Percentiles rank a stretch among this genome's conserved stretches.
Evolutionary conservation across 2,113 vertebrate genomes (phyloP).

Genomic region (Limnothrissa miodon): DNA sequence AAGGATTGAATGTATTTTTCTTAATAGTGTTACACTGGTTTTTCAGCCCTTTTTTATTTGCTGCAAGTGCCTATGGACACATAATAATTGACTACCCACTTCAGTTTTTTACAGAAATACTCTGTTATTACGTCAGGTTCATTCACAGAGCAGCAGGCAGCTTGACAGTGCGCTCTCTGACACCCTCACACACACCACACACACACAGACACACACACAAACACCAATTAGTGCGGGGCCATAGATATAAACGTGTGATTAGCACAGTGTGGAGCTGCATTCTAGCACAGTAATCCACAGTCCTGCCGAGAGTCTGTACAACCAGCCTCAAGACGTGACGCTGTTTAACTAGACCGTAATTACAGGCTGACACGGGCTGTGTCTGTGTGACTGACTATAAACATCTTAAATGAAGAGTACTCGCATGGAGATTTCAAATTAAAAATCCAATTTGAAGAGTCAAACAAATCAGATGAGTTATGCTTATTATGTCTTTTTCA

Average conservation of each 20-base stretch:
- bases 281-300: not conserved
- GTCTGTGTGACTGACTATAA: not conserved
- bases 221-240: conserved; percentile 1
- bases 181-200: not conserved
- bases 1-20: not conserved
- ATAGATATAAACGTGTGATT: conserved; percentile 12
- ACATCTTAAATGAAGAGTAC: not conserved
- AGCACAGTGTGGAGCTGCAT: not conserved
- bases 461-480: not conserved
- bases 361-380: not conserved
- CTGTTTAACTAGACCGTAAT: not conserved
- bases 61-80: not conserved
- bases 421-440: not conserved
- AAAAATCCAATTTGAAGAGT: not conserved
- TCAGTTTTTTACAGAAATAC: not conserved
- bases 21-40: not conserved
- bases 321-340: not conserved
- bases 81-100: conserved; percentile 4
- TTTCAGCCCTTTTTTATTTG: not conserved
- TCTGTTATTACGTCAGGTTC: not conserved
- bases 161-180: not conserved
- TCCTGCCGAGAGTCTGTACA: not conserved
- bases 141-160: not conserved
- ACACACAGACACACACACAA: conserved; percentile 28
- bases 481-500: not conserved